Evolutionary conservation across 2,888 invertebrate species (phyloP), one percentile per base, ranked within the genome.

Genomic region (Meghimatium bilineatum): DNA sequence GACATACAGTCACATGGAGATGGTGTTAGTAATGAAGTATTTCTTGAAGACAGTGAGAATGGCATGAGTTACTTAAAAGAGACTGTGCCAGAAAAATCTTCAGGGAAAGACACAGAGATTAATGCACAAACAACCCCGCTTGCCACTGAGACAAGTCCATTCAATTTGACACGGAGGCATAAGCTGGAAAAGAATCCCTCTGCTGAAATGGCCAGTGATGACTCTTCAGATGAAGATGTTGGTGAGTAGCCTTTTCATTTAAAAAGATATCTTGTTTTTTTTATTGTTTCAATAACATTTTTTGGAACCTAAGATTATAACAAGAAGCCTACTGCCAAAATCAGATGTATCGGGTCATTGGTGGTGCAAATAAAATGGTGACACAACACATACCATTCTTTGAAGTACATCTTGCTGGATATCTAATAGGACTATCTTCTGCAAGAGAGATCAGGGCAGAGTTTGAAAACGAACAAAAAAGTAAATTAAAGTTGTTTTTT

Each of bases 221-320:
- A 89, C 52, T 90, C 91, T 8, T 90, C 91, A 14, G 91, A 91
- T 87, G 91, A 91, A 81, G 91, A 91, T 82, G 87, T 88, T 85
- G 89, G 89, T 89, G 76, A 82, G 85, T 69, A n/a, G n/a, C n/a
- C 60, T n/a, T n/a, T 63, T n/a, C 5, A 6, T n/a, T n/a, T 26
- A 17, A 26, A 63, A 63, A 20, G 26, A 26, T 49, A 12, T 8
- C 17, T 49, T 49, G 10, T 49, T 8, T 49, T 49, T 49, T 49
- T 49, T 49, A 49, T 49, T 49, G 8, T 49, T 49, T 49, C 10
- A 17, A 12, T 17, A 49, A 49, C 8, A 8, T 12, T 49, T 49
- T 49, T 49, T 49, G n/a, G n/a, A n/a, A n/a, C n/a, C n/a, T n/a
- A n/a, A n/a, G n/a, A n/a, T n/a, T n/a, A n/a, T n/a, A n/a, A n/a